phyloP scores from a whole-genome alignment of 2,888 invertebrate species.

The Vesta saturnalis region DNA sequence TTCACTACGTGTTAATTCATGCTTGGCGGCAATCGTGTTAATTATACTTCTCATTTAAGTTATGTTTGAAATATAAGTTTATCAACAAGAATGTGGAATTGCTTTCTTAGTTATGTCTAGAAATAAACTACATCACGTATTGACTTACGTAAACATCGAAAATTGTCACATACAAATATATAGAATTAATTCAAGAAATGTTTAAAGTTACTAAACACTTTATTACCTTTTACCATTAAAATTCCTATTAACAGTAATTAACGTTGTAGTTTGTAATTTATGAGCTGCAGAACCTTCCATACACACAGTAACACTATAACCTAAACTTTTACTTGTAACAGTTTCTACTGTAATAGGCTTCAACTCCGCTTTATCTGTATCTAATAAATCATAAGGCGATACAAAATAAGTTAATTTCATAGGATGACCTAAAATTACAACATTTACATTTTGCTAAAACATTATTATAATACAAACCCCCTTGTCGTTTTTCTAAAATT shows the following conservation, averaged over 20 bases:
- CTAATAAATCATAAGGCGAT: constrained; percentile 90
- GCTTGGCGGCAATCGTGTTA: too few species aligned
- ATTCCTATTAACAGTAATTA: constrained; percentile 75
- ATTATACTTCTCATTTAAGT: too few species aligned
- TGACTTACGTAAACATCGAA: too few species aligned
- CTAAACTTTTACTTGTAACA: constrained; percentile 75
- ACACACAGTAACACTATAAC: constrained; percentile 88
- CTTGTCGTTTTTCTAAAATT: constrained; percentile 81
- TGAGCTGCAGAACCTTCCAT: constrained; percentile 89
- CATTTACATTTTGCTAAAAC: constrained; percentile 9
- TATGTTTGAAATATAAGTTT: too few species aligned
- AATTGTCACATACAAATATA: too few species aligned
- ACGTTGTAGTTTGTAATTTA: constrained; percentile 79
- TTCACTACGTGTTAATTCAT: too few species aligned
- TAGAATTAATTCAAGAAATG: too few species aligned
- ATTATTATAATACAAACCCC: constrained; percentile 65
- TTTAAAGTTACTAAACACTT: constrained; percentile 19
- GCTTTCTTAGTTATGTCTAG: too few species aligned
- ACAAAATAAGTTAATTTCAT: constrained; percentile 95
- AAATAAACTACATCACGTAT: too few species aligned
- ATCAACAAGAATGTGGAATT: too few species aligned
- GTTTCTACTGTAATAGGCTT: constrained; percentile 80
- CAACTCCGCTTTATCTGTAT: constrained; percentile 76
- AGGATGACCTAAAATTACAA: constrained; percentile 72
- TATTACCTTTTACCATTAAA: constrained; percentile 75